Evolutionary conservation across 2,888 invertebrate genomes (phyloP).

Genomic region (Pollenia amentaria): DNA sequence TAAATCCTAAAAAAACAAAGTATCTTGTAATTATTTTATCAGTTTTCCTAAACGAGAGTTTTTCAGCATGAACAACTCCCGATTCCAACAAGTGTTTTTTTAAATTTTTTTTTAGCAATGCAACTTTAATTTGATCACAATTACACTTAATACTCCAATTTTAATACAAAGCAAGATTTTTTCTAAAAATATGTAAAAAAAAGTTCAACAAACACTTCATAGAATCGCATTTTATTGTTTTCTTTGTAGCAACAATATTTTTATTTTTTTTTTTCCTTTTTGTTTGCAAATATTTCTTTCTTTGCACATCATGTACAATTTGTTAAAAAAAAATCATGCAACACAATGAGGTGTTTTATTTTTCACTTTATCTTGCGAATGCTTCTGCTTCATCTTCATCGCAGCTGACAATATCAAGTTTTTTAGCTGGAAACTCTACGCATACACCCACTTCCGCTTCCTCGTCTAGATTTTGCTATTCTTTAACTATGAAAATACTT

Average conservation of each 20-base stretch:
- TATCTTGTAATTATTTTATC: conserved; percentile 3
- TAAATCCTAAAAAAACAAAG: background rate
- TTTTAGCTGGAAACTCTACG: background rate
- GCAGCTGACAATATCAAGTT: background rate
- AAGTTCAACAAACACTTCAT: conserved; percentile 27
- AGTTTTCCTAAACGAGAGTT: background rate
- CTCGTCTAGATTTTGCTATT: background rate
- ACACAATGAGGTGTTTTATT: conserved; percentile 66
- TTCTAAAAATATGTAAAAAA: background rate
- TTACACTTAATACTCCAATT: conserved; percentile 13
- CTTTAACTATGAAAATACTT: conserved; percentile 28
- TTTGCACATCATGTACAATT: conserved; percentile 59
- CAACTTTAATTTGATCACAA: conserved; percentile 26
- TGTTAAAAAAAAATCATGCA: conserved; percentile 48
- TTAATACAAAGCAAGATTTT: conserved; percentile 9
- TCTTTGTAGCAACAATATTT: conserved; percentile 16
- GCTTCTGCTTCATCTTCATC: background rate
- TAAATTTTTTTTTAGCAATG: background rate
- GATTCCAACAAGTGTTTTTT: conserved; percentile 26
- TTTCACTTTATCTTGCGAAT: conserved; percentile 10
- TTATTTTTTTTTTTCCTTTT: conserved; percentile 5
- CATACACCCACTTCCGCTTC: conserved; percentile 14
- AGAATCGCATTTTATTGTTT: conserved; percentile 50
- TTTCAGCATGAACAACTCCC: background rate
- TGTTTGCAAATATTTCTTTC: background rate